Base-by-base conservation (phyloP, 1,140 invertebrate genomes). In the Tetramorium alpestre region DNA sequence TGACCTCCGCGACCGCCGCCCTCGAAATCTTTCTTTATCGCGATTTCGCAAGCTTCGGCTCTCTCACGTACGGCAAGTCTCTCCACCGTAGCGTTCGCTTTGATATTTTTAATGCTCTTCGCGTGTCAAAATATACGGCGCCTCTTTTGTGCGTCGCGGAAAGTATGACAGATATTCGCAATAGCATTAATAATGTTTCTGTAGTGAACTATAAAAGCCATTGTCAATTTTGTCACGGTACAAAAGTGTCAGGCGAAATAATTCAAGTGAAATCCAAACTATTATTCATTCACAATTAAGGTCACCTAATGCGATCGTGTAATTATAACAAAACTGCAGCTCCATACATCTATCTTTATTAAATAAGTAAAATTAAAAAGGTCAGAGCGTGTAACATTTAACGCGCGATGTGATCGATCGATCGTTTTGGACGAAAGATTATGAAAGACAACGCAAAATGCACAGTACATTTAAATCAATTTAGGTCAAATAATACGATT, bases 1-100 rank as follows among this genome's bases (percentile, higher is more conserved):
- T 80, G 76, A 88, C 89, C 84, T 88, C 65, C 64, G 41, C 22
- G 25, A 33, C 38, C 60, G 22, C 58, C 76, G n/a, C 80, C 47
- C 33, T 84, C n/a, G 38, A 60, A 60, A 80, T 64, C 28, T 70
- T 73, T 64, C 22, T 81, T 25, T 54, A 41, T 69, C 80, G 8
- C 54, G 10, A 67, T 44, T 22, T 22, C 11, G 49, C 25, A 38
- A 28, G 47, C 64, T 33, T 73, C n/a, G 69, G 22, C 22, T n/a
- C 58, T 47, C 54, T 33, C 6, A 11, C 25, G 38, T 62, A n/a
- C 77, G 16, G 18, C 51, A 41, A 84, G 60, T 62, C 56, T 62
- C 56, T 28, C 18, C 28, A 18, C 25, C 38, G 8, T 44, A 25
- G 8, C 65, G 38, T 47, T 54, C 38, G 56, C 80, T 87, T 62